Percentiles rank a stretch among this genome's conserved stretches.
Evolutionary conservation across 2,797 vertebrate genomes (phyloP).

Genomic region (Anguilla anguilla): DNA sequence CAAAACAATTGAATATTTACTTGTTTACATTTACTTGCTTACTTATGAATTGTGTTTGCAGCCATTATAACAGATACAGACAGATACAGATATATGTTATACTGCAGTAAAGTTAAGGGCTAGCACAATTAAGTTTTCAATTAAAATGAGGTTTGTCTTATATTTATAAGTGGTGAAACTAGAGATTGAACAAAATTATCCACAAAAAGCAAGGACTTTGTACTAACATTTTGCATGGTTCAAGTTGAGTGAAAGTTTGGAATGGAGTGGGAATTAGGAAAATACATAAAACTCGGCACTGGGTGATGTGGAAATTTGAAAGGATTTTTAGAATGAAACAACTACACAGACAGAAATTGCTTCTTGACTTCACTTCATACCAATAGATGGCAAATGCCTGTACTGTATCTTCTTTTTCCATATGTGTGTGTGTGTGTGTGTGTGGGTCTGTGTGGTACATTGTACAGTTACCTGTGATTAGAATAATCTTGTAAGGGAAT

Average conservation of each 20-base stretch:
- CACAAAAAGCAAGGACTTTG: too few relatives aligned
- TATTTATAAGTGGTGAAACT: neutral
- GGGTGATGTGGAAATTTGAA: constrained; percentile 4
- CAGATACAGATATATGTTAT: too few relatives aligned
- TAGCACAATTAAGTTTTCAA: neutral
- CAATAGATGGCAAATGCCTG: neutral
- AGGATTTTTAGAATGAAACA: neutral
- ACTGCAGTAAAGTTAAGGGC: neutral
- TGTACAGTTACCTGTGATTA: neutral
- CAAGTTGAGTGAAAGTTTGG: constrained; percentile 4
- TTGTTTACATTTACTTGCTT: too few relatives aligned
- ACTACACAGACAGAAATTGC: neutral
- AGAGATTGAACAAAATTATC: neutral
- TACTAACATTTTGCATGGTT: neutral
- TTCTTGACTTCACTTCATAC: neutral
- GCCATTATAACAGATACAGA: too few relatives aligned
- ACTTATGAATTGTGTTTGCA: too few relatives aligned
- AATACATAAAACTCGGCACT: neutral
- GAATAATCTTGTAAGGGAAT: constrained; percentile 1
- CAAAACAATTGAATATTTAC: neutral
- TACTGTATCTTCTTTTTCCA: neutral
- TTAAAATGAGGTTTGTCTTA: neutral
- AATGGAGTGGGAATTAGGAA: neutral
- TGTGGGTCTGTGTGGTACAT: neutral
- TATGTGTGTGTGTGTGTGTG: neutral